A percentile compares a stretch with the other conserved stretches of the same genome.
Conservation (phyloP, 2,797 vertebrate genomes). For the Pangasius mekongensis region DNA sequence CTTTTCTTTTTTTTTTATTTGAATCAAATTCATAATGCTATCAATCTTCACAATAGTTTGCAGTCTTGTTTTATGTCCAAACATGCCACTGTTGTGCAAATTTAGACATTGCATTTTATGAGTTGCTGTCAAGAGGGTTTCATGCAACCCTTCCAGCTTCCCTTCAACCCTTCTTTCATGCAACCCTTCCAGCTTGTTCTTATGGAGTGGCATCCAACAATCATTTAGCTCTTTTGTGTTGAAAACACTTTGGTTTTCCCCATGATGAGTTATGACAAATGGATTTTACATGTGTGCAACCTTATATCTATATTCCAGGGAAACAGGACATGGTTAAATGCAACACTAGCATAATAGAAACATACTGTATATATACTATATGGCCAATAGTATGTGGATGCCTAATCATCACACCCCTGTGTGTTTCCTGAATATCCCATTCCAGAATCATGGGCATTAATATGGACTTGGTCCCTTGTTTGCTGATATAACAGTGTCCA, state of each 20-base stretch:
- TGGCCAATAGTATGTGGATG: background rate
- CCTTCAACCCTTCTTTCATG: background rate
- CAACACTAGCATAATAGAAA: background rate
- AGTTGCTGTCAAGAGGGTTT: background rate
- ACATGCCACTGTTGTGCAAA: background rate
- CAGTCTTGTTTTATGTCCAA: background rate
- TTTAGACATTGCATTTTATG: background rate
- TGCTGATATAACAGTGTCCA: background rate
- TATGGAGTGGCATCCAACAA: background rate
- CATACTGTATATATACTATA: too few relatives aligned
- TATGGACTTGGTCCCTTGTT: background rate
- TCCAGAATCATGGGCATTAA: too few relatives aligned
- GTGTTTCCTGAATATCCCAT: too few relatives aligned
- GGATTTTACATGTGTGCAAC: background rate
- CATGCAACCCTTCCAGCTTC: background rate
- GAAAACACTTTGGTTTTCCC: background rate
- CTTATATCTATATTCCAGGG: background rate
- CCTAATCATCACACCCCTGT: too few relatives aligned
- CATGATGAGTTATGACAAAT: background rate
- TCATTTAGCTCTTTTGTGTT: background rate
- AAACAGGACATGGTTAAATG: background rate
- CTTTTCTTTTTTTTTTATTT: background rate
- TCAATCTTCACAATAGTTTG: background rate
- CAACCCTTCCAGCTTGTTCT: background rate
- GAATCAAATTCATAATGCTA: background rate